Conservation (phyloP, 92 coral and sea anemone species). For the Hydrozoanthus gracilis region DNA sequence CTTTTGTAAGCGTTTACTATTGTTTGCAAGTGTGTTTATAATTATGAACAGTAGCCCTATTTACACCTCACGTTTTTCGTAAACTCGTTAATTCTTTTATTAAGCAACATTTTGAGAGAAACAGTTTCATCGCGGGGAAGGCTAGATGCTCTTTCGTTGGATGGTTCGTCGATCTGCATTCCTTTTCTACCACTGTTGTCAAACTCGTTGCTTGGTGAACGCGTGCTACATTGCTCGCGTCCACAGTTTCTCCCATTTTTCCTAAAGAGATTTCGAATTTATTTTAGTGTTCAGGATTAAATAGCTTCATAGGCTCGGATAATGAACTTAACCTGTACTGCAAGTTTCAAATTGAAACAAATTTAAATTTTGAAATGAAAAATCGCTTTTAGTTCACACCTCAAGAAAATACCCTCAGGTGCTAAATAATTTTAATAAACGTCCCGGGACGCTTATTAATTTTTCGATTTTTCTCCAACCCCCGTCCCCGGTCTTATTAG, state of each 20-base stretch:
- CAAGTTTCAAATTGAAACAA: too few species aligned
- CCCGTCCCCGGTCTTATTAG: too few species aligned
- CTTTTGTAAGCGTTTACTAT: conserved; percentile 24
- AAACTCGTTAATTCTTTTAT: background rate
- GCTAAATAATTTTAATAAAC: too few species aligned
- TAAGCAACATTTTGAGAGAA: background rate
- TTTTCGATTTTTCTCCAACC: too few species aligned
- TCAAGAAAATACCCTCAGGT: too few species aligned
- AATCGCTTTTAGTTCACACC: too few species aligned
- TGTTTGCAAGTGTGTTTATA: conserved; percentile 33
- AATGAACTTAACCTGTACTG: too few species aligned
- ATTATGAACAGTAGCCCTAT: conserved; percentile 36
- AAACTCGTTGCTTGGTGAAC: background rate
- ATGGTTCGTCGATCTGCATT: background rate
- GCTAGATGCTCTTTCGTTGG: background rate
- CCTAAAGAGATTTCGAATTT: background rate
- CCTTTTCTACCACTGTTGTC: conserved; percentile 36
- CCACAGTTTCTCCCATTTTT: background rate
- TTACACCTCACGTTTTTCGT: conserved; percentile 27
- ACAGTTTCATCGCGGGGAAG: background rate
- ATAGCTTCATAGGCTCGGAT: too few species aligned
- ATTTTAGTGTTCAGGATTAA: too few species aligned
- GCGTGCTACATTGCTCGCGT: background rate
- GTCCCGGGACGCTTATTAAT: too few species aligned
- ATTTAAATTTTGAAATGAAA: too few species aligned